phyloP scores from a whole-genome alignment of 2,888 invertebrate genomes.

The Stenotaenia linearis region DNA sequence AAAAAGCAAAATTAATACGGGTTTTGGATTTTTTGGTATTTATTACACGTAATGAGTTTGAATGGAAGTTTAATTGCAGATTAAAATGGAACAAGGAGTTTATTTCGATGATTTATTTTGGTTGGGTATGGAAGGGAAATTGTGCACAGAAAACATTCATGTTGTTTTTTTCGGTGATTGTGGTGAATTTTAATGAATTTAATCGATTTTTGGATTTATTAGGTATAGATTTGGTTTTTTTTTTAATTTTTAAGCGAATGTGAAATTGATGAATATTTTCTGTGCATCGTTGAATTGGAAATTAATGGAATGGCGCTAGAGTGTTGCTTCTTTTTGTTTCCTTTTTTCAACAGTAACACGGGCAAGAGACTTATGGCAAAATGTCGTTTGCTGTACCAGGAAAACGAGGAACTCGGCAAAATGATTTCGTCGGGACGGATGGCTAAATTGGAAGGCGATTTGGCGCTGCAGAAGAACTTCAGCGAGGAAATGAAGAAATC shows the following conservation, averaged over 20 bases:
- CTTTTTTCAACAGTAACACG: constrained; percentile 63
- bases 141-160: background rate
- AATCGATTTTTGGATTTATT: too few relatives aligned
- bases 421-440: constrained; percentile 90
- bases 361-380: constrained; percentile 97
- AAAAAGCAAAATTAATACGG: too few relatives aligned
- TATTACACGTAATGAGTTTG: background rate
- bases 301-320: background rate
- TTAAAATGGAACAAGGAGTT: background rate
- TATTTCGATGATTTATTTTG: background rate
- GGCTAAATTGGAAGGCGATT: constrained; percentile 90
- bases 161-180: background rate
- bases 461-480: constrained; percentile 89
- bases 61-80: background rate
- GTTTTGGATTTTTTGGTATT: background rate
- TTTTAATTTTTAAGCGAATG: background rate
- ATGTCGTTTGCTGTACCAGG: constrained; percentile 87
- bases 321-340: background rate
- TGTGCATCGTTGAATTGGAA: background rate
- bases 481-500: constrained; percentile 94
- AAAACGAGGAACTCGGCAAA: constrained; percentile 94
- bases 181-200: too few relatives aligned
- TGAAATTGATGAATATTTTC: background rate
- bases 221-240: background rate
- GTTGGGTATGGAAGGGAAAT: background rate